Percentiles rank a stretch among this genome's conserved stretches.
Evolutionary conservation across 2,113 vertebrate species (phyloP).

Genomic region (Phycodurus eques): DNA sequence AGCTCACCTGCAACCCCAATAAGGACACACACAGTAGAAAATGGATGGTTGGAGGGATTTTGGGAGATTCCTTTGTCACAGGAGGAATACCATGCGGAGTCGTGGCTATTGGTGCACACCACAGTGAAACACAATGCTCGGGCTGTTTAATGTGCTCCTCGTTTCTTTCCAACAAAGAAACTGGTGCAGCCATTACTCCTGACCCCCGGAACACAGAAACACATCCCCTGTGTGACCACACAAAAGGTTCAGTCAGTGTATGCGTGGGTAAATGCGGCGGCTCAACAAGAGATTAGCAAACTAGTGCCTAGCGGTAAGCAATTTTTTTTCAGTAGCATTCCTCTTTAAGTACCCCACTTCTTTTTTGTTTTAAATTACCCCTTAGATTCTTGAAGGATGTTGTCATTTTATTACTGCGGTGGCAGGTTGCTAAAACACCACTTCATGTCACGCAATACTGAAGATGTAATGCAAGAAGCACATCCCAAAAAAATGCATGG

Average conservation of each 20-base stretch:
- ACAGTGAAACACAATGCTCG: slow-evolving; percentile 30
- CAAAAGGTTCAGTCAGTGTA: slow-evolving; percentile 63
- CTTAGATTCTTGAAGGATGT: slow-evolving; percentile 48
- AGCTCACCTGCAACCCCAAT: too few species aligned
- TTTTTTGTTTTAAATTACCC: slow-evolving; percentile 8
- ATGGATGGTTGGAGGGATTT: too few species aligned
- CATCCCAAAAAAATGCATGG: too few species aligned
- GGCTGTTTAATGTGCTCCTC: slow-evolving; percentile 52
- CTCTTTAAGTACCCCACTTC: slow-evolving; percentile 13
- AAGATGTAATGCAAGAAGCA: slow-evolving; percentile 29
- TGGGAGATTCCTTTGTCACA: too few species aligned
- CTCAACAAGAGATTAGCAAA: slow-evolving; percentile 62
- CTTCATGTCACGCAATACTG: slow-evolving; percentile 40
- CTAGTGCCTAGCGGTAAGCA: slow-evolving; percentile 32
- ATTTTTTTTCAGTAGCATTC: not conserved
- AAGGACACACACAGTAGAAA: too few species aligned
- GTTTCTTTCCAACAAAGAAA: slow-evolving; percentile 39
- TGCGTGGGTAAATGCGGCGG: slow-evolving; percentile 49
- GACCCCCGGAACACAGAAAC: slow-evolving; percentile 43
- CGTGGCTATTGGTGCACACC: not conserved
- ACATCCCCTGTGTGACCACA: slow-evolving; percentile 56
- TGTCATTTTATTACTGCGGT: slow-evolving; percentile 55
- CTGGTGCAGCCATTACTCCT: slow-evolving; percentile 35
- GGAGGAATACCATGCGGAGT: not conserved
- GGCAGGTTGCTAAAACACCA: slow-evolving; percentile 38